Base-by-base conservation (phyloP, 2,888 invertebrate genomes). In the Melitaea athalia region DNA sequence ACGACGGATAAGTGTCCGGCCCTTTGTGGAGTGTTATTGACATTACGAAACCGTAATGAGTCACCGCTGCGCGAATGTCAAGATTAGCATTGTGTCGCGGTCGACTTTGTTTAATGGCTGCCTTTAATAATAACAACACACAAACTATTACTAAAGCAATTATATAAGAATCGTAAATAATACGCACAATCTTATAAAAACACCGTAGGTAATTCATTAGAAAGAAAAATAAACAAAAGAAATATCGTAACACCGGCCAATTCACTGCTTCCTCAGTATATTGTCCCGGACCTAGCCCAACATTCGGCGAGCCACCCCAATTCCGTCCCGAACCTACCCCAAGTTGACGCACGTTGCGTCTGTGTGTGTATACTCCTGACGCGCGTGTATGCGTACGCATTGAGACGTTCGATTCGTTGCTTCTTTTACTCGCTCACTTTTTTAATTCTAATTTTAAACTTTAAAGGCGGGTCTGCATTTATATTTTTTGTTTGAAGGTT, bases 321-420 rank as follows among this genome's bases (percentile, higher is more conserved):
- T 87, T 88, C 85, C 80, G 83, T 83, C 84, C 86, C 85, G 87
- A 86, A 90, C 92, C 92, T 91, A 86, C 91, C 92, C 90, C 85
- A 92, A 84, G 72, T 80, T 79, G 76, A 75, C 75, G 76, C 77
- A 76, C 72, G 60, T 68, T 74, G 71, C 68, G 65, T 64, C 64
- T 62, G 73, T 76, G 75, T 73, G 71, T 64, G 72, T 7, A 24
- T 3, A 24, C 1, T 24, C 24, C 59, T 11, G 47, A 38, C 33
- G 59, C 45, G 64, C 50, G 15, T 50, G 75, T 77, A 75, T 74
- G 75, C 76, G 76, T 74, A 73, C 70, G 68, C 74, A 76, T 76
- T 73, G 75, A 78, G 79, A 78, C 78, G 75, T 79, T 79, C 78
- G 79, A 78, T 79, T 79, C 75, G 75, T 76, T 71, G 71, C 67